Conservation (phyloP, 2,888 invertebrate genomes). For the Epicampocera succincta region DNA sequence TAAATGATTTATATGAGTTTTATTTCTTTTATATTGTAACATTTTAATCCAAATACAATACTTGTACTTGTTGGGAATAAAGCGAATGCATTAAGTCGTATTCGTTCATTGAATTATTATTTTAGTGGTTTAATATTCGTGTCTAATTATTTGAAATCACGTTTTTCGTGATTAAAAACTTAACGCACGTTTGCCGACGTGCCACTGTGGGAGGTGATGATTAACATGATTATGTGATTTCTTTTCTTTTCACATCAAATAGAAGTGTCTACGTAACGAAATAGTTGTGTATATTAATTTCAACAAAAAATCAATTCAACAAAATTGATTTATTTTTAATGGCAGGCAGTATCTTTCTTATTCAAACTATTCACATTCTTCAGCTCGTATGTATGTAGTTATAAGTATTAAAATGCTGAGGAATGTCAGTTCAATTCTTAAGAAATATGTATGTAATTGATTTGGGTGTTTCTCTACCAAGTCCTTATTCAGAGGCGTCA, state of each 20-base stretch:
- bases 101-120: slow-evolving; percentile 11
- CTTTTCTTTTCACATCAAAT: neutral
- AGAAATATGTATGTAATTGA: too few species aligned
- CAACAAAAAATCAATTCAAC: neutral
- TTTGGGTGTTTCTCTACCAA: too few species aligned
- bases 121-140: slow-evolving; percentile 30
- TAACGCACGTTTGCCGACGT: slow-evolving; percentile 64
- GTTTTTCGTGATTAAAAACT: slow-evolving; percentile 66
- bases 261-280: too few species aligned
- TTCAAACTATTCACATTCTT: too few species aligned
- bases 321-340: neutral
- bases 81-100: neutral
- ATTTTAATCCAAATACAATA: slow-evolving; percentile 15
- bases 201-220: slow-evolving; percentile 55
- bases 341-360: too few species aligned
- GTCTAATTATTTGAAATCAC: slow-evolving; percentile 66
- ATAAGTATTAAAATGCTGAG: too few species aligned
- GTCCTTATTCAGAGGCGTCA: too few species aligned
- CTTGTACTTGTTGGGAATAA: neutral
- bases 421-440: too few species aligned
- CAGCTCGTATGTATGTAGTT: too few species aligned
- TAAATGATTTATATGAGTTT: slow-evolving; percentile 26
- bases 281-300: neutral
- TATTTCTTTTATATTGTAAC: slow-evolving; percentile 2
- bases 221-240: slow-evolving; percentile 19